Base-by-base conservation (phyloP, 2,888 invertebrate genomes). In the Trimorus sp. region DNA sequence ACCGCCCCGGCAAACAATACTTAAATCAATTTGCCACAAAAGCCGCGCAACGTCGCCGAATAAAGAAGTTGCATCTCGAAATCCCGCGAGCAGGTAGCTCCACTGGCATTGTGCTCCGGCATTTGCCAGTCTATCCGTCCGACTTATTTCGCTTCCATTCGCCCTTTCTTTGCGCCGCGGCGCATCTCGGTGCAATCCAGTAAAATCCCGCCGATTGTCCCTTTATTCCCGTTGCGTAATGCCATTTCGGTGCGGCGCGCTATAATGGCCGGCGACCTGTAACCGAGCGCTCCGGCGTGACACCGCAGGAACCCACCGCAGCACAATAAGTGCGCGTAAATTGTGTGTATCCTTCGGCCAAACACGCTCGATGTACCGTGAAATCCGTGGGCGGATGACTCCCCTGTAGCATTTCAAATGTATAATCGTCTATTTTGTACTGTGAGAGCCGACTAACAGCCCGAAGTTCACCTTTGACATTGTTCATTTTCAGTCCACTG, bases 231-330 rank as follows among this genome's bases (percentile, higher is more conserved):
- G 59, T 83, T 79, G 79, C 84, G 78, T 84, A 84, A 83, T 82
- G 79, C 82, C 82, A 84, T 84, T 84, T 84, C 66, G 66, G 66
- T 68, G 59, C 65, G 81, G 81, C 63, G 78, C 68, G 74, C 68
- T 62, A 77, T 63, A 74, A 79, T 74, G 62, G 76, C 60, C 54
- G 79, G 77, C 79, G 83, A 84, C 83, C 84, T 83, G 83, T 78
- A 80, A 80, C 66, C 71, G 71, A 73, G 56, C 79, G 76, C 85
- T 85, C 84, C 85, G 86, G 84, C 87, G 86, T 88, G 86, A 89
- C 89, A 89, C 89, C 88, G 76, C 89, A 88, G 90, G 89, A 90
- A 88, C 89, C 88, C 86, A 45, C 65, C 45, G 59, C 26, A 54
- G 60, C 70, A 81, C 83, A 83, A 83, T 79, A 70, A 76, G 82